A percentile compares a stretch with the other conserved stretches of the same genome.
These are phyloP conservation scores for Cygnus atratus DNA, from an alignment of 2,113 vertebrate genomes.

Conservation along the genomic window DNA sequence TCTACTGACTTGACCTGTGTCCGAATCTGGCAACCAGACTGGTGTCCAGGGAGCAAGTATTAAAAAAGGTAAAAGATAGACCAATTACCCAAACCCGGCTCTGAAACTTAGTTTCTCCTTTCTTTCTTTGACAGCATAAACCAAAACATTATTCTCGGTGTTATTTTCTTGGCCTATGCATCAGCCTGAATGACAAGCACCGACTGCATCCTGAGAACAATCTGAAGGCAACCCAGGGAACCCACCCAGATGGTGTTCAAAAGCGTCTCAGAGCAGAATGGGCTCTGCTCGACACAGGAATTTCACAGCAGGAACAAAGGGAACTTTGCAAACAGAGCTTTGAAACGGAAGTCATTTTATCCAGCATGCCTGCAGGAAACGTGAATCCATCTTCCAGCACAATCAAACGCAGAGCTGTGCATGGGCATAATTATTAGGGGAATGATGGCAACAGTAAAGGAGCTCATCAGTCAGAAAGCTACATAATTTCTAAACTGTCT, in stretches of 20 bases:
- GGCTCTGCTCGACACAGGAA: background rate
- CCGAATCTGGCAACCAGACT: background rate
- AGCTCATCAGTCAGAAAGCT: constrained; percentile 49
- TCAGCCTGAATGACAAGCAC: constrained; percentile 11
- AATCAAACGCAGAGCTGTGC: constrained; percentile 45
- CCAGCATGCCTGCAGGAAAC: constrained; percentile 50
- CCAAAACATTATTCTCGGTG: background rate
- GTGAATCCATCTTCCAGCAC: constrained; percentile 37
- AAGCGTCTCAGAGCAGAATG: background rate
- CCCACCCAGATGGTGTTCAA: constrained; percentile 6
- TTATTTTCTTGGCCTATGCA: constrained; percentile 16
- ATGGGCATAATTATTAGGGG: constrained; percentile 45
- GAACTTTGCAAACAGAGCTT: constrained; percentile 35
- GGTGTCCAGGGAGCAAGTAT: background rate
- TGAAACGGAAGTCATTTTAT: constrained; percentile 34
- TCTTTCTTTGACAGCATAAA: background rate
- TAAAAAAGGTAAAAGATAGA: background rate
- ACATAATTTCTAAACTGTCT: constrained; percentile 34
- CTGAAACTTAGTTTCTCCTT: background rate
- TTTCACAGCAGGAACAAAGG: constrained; percentile 39
- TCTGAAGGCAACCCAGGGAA: background rate
- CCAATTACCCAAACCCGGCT: fast-evolving
- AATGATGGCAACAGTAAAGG: constrained; percentile 15
- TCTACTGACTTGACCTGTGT: too few species aligned
- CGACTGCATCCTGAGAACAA: constrained; percentile 2